Conservation (phyloP, 2,888 invertebrate species). For the Polia nebulosa region DNA sequence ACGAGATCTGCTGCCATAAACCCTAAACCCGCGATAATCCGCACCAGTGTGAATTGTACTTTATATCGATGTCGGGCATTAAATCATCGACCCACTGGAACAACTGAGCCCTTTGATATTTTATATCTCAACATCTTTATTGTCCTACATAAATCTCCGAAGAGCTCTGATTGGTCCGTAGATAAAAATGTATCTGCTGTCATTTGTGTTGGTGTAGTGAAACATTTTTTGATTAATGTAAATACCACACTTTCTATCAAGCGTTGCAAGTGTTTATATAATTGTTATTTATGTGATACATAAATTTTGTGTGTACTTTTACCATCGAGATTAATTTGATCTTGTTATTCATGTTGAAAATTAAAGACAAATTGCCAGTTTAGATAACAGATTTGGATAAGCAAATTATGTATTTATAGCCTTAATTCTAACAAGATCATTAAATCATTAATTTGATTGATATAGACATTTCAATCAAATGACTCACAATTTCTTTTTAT, state of each 20-base stretch:
- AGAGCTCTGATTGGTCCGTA: slow-evolving; percentile 66
- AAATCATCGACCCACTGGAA: slow-evolving; percentile 69
- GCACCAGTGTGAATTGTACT: slow-evolving; percentile 61
- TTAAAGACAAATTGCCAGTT: slow-evolving; percentile 27
- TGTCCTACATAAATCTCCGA: slow-evolving; percentile 75
- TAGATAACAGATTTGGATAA: slow-evolving; percentile 5
- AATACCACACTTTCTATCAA: slow-evolving; percentile 64
- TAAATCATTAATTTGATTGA: neutral
- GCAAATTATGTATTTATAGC: neutral
- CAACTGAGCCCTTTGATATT: slow-evolving; percentile 73
- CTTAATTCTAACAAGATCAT: neutral
- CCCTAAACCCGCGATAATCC: slow-evolving; percentile 52
- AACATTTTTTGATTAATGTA: slow-evolving; percentile 60
- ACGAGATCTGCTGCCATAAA: slow-evolving; percentile 47
- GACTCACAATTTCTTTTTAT: neutral
- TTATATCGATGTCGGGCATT: slow-evolving; percentile 65
- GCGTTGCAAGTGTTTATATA: slow-evolving; percentile 37
- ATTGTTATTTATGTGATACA: slow-evolving; percentile 44
- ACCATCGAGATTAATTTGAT: slow-evolving; percentile 16
- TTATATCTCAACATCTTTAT: slow-evolving; percentile 77
- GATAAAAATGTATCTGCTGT: slow-evolving; percentile 71
- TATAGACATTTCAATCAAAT: neutral
- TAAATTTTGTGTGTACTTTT: slow-evolving; percentile 31
- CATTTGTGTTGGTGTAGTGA: slow-evolving; percentile 61
- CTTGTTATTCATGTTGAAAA: slow-evolving; percentile 7